Conservation (phyloP, 1,140 invertebrate species). For the Trachymyrmex cornetzi region DNA sequence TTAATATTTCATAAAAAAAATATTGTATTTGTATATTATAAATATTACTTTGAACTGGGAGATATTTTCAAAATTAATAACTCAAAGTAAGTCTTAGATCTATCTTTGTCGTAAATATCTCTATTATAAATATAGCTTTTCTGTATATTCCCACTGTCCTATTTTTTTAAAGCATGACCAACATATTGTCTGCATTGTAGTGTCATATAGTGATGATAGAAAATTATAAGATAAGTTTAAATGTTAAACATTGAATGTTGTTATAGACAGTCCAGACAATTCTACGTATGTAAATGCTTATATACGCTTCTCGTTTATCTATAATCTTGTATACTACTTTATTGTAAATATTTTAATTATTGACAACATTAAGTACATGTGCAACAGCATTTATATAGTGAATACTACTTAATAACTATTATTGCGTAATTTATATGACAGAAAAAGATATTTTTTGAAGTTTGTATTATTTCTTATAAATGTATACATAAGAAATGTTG, state of each 20-base stretch:
- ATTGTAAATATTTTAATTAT: slow-evolving; percentile 60
- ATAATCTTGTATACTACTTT: slow-evolving; percentile 64
- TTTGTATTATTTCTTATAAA: slow-evolving; percentile 21
- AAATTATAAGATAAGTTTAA: slow-evolving; percentile 37
- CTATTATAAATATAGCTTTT: slow-evolving; percentile 8
- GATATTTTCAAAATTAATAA: slow-evolving; percentile 17
- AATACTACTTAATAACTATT: slow-evolving; percentile 36
- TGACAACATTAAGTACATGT: slow-evolving; percentile 51
- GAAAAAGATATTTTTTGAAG: slow-evolving; percentile 31
- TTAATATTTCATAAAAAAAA: not conserved
- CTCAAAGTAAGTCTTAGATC: not conserved
- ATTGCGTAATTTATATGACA: slow-evolving; percentile 32
- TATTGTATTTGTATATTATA: not conserved
- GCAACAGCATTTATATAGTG: slow-evolving; percentile 69
- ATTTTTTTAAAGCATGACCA: slow-evolving; percentile 55
- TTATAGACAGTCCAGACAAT: slow-evolving; percentile 28
- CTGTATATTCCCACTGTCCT: not conserved
- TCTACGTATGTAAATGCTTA: slow-evolving; percentile 69
- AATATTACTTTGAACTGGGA: not conserved
- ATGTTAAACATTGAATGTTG: slow-evolving; percentile 23
- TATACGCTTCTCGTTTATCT: slow-evolving; percentile 64
- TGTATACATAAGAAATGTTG: slow-evolving; percentile 3
- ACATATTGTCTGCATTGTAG: slow-evolving; percentile 21
- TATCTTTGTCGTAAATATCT: not conserved
- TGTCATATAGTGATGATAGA: slow-evolving; percentile 19